Conservation (phyloP, 2,113 vertebrate genomes). For the Australoheros scitulus region DNA sequence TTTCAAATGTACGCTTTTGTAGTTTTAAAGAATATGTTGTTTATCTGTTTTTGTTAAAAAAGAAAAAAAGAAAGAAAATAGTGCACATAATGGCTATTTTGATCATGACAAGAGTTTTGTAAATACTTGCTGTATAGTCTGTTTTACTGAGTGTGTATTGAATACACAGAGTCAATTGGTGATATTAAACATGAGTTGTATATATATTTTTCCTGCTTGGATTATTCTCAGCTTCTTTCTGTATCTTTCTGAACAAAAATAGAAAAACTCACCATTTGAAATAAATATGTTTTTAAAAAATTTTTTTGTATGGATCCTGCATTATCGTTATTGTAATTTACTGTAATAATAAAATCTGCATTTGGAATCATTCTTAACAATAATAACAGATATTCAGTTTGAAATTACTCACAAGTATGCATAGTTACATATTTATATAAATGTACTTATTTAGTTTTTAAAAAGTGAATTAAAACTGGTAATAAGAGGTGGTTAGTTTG, state of each 20-base stretch:
- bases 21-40: background rate
- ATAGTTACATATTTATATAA: no score
- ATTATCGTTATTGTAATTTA: background rate
- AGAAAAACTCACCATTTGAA: constrained; percentile 42
- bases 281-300: constrained; percentile 62
- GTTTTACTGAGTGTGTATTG: constrained; percentile 63
- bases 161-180: constrained; percentile 59
- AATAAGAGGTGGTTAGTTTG: no score
- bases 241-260: constrained; percentile 17
- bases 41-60: background rate
- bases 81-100: constrained; percentile 22
- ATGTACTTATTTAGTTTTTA: no score
- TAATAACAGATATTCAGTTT: no score
- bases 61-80: background rate
- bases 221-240: constrained; percentile 37
- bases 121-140: constrained; percentile 69
- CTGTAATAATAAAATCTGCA: background rate
- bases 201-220: constrained; percentile 30
- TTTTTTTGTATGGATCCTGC: constrained; percentile 35
- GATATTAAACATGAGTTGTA: constrained; percentile 45
- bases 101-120: constrained; percentile 59
- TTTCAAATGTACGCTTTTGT: background rate
- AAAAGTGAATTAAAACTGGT: no score
- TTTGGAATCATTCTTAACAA: background rate
- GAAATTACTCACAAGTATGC: no score